Conservation (phyloP, 2,797 vertebrate species). For the Vespertilio murinus region DNA sequence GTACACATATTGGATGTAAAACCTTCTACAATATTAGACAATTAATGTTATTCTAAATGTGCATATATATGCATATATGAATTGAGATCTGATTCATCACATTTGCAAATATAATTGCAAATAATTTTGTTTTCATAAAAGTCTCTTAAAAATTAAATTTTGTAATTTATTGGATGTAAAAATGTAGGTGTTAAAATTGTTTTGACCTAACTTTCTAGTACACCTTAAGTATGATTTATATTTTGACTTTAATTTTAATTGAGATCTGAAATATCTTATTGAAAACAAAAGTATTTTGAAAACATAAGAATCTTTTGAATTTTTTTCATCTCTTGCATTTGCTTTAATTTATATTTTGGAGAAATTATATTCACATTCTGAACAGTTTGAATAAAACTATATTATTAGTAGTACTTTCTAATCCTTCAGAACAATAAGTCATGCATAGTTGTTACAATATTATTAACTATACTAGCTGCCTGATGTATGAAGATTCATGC, state of each 20-base stretch:
- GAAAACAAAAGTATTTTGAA: slow-evolving; percentile 11
- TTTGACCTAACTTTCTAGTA: slow-evolving; percentile 20
- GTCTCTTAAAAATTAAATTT: background rate
- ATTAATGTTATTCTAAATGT: slow-evolving; percentile 9
- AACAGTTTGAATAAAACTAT: background rate
- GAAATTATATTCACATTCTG: background rate
- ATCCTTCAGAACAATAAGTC: background rate
- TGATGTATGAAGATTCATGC: too few relatives aligned
- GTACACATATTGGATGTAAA: background rate
- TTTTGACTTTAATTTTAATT: background rate
- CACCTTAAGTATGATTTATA: slow-evolving; percentile 8
- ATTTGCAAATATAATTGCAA: background rate
- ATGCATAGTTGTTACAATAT: background rate
- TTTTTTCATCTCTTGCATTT: background rate
- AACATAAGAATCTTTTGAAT: background rate
- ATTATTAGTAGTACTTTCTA: slow-evolving; percentile 7
- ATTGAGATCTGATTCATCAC: background rate
- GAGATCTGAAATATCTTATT: background rate
- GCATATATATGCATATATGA: background rate
- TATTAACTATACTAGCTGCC: background rate
- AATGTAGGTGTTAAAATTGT: background rate
- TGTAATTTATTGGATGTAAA: background rate
- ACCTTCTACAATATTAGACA: background rate
- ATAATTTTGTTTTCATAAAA: slow-evolving; percentile 10
- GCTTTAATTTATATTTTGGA: slow-evolving; percentile 7